Conservation (phyloP, 2,797 vertebrate genomes). For the Chanos chanos region DNA sequence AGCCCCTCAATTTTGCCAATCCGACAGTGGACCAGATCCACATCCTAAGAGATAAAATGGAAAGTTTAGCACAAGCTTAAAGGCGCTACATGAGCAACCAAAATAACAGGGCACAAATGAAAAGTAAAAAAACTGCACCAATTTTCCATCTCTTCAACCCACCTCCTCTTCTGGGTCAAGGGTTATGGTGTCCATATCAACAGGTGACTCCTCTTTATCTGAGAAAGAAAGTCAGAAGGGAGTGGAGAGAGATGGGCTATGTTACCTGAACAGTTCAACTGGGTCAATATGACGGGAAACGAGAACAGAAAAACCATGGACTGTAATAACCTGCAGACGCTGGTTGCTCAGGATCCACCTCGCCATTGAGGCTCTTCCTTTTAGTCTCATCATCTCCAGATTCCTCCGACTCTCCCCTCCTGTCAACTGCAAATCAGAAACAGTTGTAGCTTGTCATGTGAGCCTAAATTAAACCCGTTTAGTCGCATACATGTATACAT, state of each 20-base stretch:
- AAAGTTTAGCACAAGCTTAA: neutral
- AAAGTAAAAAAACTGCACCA: too few species aligned
- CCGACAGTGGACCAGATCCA: slow-evolving; percentile 95
- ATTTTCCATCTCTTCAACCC: slow-evolving; percentile 38
- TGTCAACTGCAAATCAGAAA: slow-evolving; percentile 79
- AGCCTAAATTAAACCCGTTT: too few species aligned
- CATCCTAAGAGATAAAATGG: slow-evolving; percentile 74
- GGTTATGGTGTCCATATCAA: slow-evolving; percentile 94
- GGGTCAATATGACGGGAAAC: too few species aligned
- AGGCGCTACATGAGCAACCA: too few species aligned
- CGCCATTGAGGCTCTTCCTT: slow-evolving; percentile 74
- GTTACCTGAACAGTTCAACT: too few species aligned
- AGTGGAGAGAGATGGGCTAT: neutral
- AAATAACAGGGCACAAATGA: too few species aligned
- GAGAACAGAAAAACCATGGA: too few species aligned
- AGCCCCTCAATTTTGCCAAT: slow-evolving; percentile 98
- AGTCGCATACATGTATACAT: too few species aligned
- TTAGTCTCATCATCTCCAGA: slow-evolving; percentile 93
- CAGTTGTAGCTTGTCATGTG: too few species aligned
- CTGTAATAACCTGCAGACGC: slow-evolving; percentile 58
- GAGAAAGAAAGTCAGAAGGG: slow-evolving; percentile 2
- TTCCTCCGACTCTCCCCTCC: slow-evolving; percentile 90
- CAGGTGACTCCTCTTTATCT: slow-evolving; percentile 86
- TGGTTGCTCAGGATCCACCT: slow-evolving; percentile 74
- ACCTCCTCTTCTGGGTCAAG: slow-evolving; percentile 97